Evolutionary conservation across 1,140 invertebrate species (phyloP).

Genomic region (Battus philenor): DNA sequence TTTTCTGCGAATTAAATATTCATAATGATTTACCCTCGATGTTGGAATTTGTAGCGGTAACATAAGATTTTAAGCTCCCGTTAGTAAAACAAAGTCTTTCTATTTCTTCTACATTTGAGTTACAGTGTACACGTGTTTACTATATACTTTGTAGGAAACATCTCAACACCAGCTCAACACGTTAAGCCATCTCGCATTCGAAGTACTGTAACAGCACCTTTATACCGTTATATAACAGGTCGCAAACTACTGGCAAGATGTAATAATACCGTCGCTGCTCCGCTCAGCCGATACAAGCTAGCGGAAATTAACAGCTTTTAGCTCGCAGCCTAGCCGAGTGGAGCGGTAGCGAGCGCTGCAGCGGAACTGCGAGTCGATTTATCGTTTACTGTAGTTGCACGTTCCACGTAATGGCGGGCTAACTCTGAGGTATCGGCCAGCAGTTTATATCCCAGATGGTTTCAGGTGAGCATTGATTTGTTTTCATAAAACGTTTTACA

Average conservation of each 20-base stretch:
- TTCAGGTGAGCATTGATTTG: too few species aligned
- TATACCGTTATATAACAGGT: constrained; percentile 16
- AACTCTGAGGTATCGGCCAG: constrained; percentile 3
- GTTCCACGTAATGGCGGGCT: constrained; percentile 2
- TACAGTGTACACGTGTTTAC: too few species aligned
- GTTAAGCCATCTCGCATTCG: not conserved
- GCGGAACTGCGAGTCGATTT: constrained; percentile 31
- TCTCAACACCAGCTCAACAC: not conserved
- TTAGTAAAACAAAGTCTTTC: too few species aligned
- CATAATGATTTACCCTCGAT: too few species aligned
- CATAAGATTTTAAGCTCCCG: too few species aligned
- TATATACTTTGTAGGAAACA: not conserved
- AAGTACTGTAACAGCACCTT: constrained; percentile 10
- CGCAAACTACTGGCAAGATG: constrained; percentile 33
- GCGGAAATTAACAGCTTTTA: constrained; percentile 69
- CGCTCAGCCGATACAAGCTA: constrained; percentile 51
- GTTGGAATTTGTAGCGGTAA: too few species aligned
- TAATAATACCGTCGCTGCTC: constrained; percentile 50
- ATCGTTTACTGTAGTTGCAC: constrained; percentile 20
- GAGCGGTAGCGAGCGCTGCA: constrained; percentile 27
- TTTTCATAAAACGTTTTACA: too few species aligned
- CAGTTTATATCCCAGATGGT: not conserved
- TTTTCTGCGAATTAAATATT: too few species aligned
- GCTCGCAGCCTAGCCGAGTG: constrained; percentile 25
- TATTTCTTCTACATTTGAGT: too few species aligned